Base-by-base conservation (phyloP, 1,140 invertebrate species). In the Samia ricini region DNA sequence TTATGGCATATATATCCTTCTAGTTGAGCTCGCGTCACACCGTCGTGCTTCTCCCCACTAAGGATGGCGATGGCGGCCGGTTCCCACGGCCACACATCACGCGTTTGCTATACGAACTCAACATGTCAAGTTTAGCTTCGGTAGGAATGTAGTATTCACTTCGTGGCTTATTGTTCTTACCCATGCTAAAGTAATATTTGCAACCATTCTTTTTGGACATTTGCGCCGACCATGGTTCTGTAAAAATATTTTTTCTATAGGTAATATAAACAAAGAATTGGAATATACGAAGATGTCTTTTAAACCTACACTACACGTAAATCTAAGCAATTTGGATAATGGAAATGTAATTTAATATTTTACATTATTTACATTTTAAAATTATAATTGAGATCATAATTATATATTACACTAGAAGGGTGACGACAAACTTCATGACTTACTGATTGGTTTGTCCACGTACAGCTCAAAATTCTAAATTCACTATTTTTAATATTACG, bases 181-280 rank as follows among this genome's bases (percentile, higher is more conserved):
- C 74, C 15, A 73, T 65, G 1, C 71, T 58, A 55, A 75, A 83
- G 33, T 83, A 89, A 69, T 91, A 91, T 60, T 87, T 83, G 6
- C 8, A 33, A 4, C 80, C 81, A 29, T 56, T 70, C 12, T 64
- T 83, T 66, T 82, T 89, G 1, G 88, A 91, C 50, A 87, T 83
- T 42, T 75, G 74, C 4, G 81, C 74, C 23, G 74, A 76, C 89
- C 89, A 91, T 19, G 89, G 88, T 24, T 88, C 89, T 91, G 68
- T 52, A 86, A 86, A 36, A 66, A 60, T 62, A 50, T 26, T 5
- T 56, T 18, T 0, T n/a, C 26, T 15, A 0, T 26, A 56, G 10
- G 8, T 56, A 23, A 26, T 4, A 26, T 26, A 5, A 26, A 52
- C 15, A 1, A 3, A 2, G 1, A 52, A 19, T 0, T 20, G 8